Conservation (phyloP, 2,888 invertebrate species). For the Tiliacea citrago region DNA sequence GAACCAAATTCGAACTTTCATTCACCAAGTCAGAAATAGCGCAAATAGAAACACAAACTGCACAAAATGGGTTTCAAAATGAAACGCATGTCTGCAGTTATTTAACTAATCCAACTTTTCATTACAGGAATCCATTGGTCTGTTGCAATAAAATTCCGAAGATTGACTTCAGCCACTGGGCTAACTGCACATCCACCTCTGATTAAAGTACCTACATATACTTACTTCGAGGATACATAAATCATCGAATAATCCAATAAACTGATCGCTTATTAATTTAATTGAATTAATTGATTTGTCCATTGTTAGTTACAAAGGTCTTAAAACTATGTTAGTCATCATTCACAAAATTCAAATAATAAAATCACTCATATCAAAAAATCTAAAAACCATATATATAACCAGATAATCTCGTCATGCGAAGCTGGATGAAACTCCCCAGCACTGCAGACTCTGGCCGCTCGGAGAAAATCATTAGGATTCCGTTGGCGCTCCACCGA, state of each 20-base stretch:
- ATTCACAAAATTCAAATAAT: too few species aligned
- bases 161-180: slow-evolving; percentile 20
- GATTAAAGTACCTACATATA: background rate
- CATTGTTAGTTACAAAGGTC: too few species aligned
- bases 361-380: too few species aligned
- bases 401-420: too few species aligned
- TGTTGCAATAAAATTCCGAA: slow-evolving; percentile 3
- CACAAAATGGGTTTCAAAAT: background rate
- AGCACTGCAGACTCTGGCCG: too few species aligned
- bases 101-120: background rate
- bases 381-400: too few species aligned
- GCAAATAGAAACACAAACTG: background rate
- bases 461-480: too few species aligned
- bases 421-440: too few species aligned
- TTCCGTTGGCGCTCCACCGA: too few species aligned
- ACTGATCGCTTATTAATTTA: background rate
- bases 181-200: background rate
- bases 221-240: background rate
- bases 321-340: too few species aligned
- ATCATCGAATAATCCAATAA: background rate
- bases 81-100: background rate
- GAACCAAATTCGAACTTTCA: background rate
- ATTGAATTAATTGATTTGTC: too few species aligned
- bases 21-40: background rate
- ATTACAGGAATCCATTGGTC: slow-evolving; percentile 32